These are phyloP conservation scores for Lottia scabra DNA, from an alignment of 2,888 invertebrate species.

Conservation along the genomic window DNA sequence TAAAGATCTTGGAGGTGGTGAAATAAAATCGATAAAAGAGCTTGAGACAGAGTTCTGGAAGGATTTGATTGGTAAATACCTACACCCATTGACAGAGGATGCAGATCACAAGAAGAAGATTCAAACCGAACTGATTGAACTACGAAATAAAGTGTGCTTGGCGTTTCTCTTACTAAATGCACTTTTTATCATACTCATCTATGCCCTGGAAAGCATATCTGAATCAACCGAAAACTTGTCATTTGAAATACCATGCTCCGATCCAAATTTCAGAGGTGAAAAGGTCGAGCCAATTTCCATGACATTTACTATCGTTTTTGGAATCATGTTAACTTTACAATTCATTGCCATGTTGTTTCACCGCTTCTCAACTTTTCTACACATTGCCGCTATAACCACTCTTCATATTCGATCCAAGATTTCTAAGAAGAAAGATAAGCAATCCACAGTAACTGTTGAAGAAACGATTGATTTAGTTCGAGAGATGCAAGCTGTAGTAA, in stretches of 20 bases:
- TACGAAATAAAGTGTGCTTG: constrained; percentile 81
- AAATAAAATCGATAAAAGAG: constrained; percentile 67
- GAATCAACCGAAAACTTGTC: not conserved
- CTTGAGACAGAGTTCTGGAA: constrained; percentile 92
- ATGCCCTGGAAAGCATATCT: constrained; percentile 94
- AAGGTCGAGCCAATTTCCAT: constrained; percentile 10
- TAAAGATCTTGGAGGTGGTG: constrained; percentile 24
- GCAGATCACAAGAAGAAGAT: constrained; percentile 75
- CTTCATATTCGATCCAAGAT: constrained; percentile 25
- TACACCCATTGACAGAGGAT: constrained; percentile 92
- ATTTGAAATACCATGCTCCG: not conserved
- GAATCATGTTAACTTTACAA: constrained; percentile 7
- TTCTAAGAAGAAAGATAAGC: not conserved
- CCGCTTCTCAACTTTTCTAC: constrained; percentile 95
- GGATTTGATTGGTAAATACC: constrained; percentile 91
- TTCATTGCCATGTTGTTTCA: constrained; percentile 94
- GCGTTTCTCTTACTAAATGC: constrained; percentile 96
- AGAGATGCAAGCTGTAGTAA: constrained; percentile 23
- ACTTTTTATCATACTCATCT: constrained; percentile 96
- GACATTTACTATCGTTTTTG: constrained; percentile 9
- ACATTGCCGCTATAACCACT: constrained; percentile 90
- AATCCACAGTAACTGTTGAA: constrained; percentile 20
- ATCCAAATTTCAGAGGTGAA: not conserved
- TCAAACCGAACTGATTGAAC: constrained; percentile 78
- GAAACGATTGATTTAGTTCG: constrained; percentile 31